Base-by-base conservation (phyloP, 2,797 vertebrate species). In the Iguana delicatissima region DNA sequence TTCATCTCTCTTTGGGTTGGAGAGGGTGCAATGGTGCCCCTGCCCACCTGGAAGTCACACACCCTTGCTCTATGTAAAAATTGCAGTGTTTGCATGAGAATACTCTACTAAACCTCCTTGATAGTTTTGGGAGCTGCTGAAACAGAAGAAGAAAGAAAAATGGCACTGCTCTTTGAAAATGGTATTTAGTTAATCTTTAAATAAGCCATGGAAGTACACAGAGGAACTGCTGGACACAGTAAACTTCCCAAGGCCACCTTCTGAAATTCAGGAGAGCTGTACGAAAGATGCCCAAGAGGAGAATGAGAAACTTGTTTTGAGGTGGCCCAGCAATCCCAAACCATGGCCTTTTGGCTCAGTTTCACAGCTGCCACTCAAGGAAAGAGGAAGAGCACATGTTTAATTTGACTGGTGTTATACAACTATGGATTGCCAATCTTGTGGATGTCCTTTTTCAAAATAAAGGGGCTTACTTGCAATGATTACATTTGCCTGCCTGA, bases 401-500 rank as follows among this genome's bases (percentile, higher is more conserved):
- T 92, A 67, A 32, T 59, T 89, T 87, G 88, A 24, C 74, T 57
- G 84, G 74, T 72, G 55, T n/a, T 76, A 90, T 67, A 32, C 84
- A 82, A 64, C 8, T 62, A 38, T 81, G 90, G 80, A 1, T 4
- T 0, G 32, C 64, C 24, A 91, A 79, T 5, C 77, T 80, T 50
- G 77, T 81, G 20, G 86, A 69, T 69, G 89, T 86, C 32, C 10
- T 74, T 84, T 72, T 50, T 57, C 42, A 83, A 82, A 74, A 46
- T 46, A 82, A 35, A 82, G 89, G 73, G 42, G 86, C 73, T 74
- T 89, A 59, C 69, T 73, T 88, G 42, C 64, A 38, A 88, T 89
- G 80, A 84, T 83, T 91, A 14, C 72, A 35, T 24, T 90, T 92
- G 46, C 67, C 84, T 91, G 52, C 81, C 22, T 62, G 84, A 85